Percentiles rank a stretch among this genome's conserved stretches.
phyloP scores from a whole-genome alignment of 2,888 invertebrate genomes.

The Cephus rjabovi region DNA sequence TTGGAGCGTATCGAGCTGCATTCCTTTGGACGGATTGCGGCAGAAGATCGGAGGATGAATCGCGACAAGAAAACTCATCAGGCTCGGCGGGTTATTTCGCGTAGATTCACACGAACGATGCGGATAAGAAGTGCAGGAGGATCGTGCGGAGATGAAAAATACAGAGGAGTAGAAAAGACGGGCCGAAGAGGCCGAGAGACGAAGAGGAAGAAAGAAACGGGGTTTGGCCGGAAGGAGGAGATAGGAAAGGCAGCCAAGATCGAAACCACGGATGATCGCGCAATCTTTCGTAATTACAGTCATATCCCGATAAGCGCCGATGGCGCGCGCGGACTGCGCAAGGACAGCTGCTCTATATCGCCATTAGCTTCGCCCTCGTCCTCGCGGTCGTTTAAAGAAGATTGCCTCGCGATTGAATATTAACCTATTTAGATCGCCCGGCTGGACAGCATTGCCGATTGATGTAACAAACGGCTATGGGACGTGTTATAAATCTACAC shows the following conservation, averaged over 20 bases:
- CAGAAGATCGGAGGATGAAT: not conserved
- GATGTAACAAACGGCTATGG: not conserved
- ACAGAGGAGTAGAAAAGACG: not conserved
- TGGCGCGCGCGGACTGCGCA: constrained; percentile 7
- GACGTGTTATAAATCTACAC: not conserved
- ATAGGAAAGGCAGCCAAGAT: not conserved
- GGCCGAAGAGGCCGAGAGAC: no score
- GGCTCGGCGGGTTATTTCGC: not conserved
- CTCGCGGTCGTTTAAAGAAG: constrained; percentile 20
- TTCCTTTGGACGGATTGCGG: not conserved
- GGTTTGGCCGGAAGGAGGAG: not conserved
- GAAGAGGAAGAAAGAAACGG: not conserved
- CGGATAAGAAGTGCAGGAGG: not conserved
- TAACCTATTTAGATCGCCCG: constrained; percentile 16
- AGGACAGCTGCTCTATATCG: not conserved
- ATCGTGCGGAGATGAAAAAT: not conserved
- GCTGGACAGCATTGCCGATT: not conserved
- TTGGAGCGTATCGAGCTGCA: not conserved
- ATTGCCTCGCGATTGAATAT: constrained; percentile 26
- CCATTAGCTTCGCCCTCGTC: constrained; percentile 15
- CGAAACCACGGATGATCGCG: constrained; percentile 10
- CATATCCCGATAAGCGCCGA: constrained; percentile 33
- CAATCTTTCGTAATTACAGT: constrained; percentile 37
- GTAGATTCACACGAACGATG: not conserved
- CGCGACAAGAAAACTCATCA: not conserved